Percentiles rank a stretch among this genome's conserved stretches.
Evolutionary conservation across 2,113 vertebrate genomes (phyloP).

Genomic region (Nesogale talazaci): DNA sequence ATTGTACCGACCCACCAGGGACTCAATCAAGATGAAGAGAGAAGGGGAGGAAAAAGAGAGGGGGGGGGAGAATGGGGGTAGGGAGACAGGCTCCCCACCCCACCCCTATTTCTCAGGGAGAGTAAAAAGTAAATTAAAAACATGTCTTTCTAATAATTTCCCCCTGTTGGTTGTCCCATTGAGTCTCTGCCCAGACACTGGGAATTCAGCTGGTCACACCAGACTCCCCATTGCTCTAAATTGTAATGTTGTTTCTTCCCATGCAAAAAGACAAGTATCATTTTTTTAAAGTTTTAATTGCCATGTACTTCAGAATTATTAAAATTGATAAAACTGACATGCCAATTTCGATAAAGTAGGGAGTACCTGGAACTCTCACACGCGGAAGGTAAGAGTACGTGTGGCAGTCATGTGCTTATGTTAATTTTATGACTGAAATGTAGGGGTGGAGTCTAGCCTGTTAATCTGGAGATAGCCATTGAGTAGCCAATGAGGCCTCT

Average conservation of each 20-base stretch:
- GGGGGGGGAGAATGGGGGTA: not conserved
- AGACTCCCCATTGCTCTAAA: not conserved
- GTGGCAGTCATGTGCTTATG: too few relatives aligned
- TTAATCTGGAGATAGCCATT: too few relatives aligned
- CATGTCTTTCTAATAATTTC: not conserved
- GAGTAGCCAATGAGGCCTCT: too few relatives aligned
- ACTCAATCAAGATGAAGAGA: slow-evolving; percentile 50
- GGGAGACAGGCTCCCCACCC: not conserved
- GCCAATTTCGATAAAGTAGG: not conserved
- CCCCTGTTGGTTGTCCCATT: not conserved
- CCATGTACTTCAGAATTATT: not conserved
- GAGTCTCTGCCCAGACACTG: not conserved
- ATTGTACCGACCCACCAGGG: not conserved
- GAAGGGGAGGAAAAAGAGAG: too few relatives aligned
- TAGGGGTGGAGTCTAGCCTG: too few relatives aligned
- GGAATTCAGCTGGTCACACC: not conserved
- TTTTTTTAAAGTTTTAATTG: not conserved
- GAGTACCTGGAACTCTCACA: not conserved
- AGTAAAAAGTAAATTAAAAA: not conserved
- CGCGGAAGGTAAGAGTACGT: not conserved
- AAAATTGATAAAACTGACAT: slow-evolving; percentile 10
- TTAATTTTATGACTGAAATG: too few relatives aligned
- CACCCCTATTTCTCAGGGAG: not conserved
- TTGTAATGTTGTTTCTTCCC: not conserved
- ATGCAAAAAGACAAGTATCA: slow-evolving; percentile 4